Percentiles rank a stretch among this genome's conserved stretches.
Conservation (phyloP, 2,113 vertebrate species). For the Gorilla gorilla region DNA sequence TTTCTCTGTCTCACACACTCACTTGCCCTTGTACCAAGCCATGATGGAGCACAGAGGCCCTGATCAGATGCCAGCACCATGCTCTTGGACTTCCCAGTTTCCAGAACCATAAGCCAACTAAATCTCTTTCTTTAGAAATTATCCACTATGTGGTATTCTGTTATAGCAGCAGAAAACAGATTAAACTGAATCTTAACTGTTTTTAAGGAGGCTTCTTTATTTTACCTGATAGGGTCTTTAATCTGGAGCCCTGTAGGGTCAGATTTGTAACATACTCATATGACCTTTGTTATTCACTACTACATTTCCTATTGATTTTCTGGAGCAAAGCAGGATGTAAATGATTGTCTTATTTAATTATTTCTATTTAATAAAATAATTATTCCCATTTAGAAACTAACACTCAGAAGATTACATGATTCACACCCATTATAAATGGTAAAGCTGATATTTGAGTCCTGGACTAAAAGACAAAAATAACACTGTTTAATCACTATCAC, state of each 20-base stretch:
- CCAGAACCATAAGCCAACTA: neutral
- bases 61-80: neutral
- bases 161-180: neutral
- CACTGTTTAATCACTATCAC: neutral
- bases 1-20: neutral
- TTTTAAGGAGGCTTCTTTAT: neutral
- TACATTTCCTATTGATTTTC: neutral
- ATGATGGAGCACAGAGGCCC: neutral
- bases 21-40: neutral
- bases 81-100: neutral
- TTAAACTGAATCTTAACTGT: neutral
- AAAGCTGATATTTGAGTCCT: neutral
- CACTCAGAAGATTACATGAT: neutral
- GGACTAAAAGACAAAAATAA: neutral
- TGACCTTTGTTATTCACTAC: neutral
- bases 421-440: neutral
- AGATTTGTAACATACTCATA: neutral
- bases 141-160: neutral
- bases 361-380: conserved; percentile 33
- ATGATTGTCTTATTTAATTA: neutral
- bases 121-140: neutral
- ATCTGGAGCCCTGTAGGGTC: neutral
- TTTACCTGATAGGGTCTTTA: neutral
- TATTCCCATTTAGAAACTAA: neutral
- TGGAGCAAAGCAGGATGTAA: neutral